Evolutionary conservation across 2,888 invertebrate genomes (phyloP).

Genomic region (Elgonia sp.): DNA sequence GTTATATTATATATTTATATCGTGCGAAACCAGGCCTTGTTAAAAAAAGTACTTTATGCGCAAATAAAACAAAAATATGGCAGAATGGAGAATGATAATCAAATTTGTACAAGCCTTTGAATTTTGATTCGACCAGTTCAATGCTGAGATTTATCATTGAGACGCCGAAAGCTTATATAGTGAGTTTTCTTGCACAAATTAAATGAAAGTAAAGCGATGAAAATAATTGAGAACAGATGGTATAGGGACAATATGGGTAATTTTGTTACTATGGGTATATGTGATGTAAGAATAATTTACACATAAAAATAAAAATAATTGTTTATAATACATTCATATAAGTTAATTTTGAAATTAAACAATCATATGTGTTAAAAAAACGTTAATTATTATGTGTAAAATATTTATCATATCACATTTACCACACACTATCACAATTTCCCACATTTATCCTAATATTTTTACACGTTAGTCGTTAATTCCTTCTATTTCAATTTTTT

Average conservation of each 20-base stretch:
- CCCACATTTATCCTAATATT: slow-evolving; percentile 19
- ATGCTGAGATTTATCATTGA: slow-evolving; percentile 33
- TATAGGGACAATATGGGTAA: background rate
- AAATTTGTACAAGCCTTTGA: slow-evolving; percentile 51
- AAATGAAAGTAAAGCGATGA: slow-evolving; percentile 55
- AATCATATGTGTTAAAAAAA: too few species aligned
- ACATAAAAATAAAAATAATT: too few species aligned
- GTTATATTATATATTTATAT: slow-evolving; percentile 51
- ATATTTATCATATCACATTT: too few species aligned
- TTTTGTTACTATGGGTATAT: too few species aligned
- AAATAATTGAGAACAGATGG: slow-evolving; percentile 50
- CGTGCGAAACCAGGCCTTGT: slow-evolving; percentile 51
- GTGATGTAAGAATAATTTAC: too few species aligned
- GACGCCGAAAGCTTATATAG: slow-evolving; percentile 29
- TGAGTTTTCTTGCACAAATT: slow-evolving; percentile 53
- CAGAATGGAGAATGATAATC: slow-evolving; percentile 56
- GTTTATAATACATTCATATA: too few species aligned
- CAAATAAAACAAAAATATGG: background rate
- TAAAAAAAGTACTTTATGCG: slow-evolving; percentile 20
- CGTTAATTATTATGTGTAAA: too few species aligned
- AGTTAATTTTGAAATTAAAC: too few species aligned
- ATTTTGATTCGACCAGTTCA: slow-evolving; percentile 40
- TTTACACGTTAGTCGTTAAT: slow-evolving; percentile 78
- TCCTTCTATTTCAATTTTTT: slow-evolving; percentile 28
- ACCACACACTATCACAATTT: too few species aligned